Conservation (phyloP, 2,797 vertebrate genomes). For the Nannoperca australis region DNA sequence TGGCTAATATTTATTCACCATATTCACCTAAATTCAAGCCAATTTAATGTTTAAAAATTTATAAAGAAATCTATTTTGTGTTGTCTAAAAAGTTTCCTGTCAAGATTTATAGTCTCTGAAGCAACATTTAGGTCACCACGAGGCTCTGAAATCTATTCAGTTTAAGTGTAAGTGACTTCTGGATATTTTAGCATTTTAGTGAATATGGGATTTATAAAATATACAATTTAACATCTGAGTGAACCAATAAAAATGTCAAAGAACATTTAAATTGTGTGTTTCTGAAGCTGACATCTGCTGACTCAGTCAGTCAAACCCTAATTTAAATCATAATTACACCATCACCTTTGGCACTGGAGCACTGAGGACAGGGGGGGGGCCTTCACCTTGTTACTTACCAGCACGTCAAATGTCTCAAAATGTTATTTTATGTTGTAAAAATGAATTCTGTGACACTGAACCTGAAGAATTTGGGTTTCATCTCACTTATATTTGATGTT, state of each 20-base stretch:
- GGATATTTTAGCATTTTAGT: background rate
- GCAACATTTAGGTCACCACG: background rate
- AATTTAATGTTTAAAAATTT: background rate
- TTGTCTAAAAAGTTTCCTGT: background rate
- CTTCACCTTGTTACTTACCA: slow-evolving; percentile 28
- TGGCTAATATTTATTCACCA: background rate
- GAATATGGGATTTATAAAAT: background rate
- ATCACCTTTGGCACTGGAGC: background rate
- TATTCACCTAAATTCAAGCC: background rate
- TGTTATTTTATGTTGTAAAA: slow-evolving; percentile 14
- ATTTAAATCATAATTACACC: background rate
- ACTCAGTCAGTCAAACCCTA: background rate
- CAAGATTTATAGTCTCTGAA: background rate
- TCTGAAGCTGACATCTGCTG: background rate
- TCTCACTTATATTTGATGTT: slow-evolving; percentile 19
- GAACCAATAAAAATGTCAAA: no score
- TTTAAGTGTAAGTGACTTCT: background rate
- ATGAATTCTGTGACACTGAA: slow-evolving; percentile 14
- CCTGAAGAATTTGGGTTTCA: slow-evolving; percentile 22
- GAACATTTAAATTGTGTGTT: background rate
- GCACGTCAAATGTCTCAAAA: slow-evolving; percentile 25
- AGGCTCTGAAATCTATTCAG: background rate
- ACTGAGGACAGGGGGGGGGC: background rate
- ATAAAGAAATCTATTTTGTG: background rate
- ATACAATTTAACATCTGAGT: background rate